These are phyloP conservation scores for Drosophila aff. DNA, from an alignment of 1,140 invertebrate genomes.

Conservation along the genomic window DNA sequence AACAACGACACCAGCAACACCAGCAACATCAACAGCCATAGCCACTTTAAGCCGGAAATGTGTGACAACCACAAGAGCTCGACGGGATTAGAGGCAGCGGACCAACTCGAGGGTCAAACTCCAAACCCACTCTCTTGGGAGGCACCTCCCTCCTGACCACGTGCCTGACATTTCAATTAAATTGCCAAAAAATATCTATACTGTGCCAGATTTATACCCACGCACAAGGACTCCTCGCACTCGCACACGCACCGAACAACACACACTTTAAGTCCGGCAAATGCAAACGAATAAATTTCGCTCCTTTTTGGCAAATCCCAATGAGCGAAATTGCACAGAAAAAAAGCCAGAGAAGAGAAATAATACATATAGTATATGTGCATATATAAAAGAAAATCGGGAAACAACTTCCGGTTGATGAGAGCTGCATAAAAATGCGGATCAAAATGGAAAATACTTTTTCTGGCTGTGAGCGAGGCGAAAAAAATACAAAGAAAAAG, in stretches of 20 bases:
- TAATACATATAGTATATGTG: slow-evolving; percentile 1
- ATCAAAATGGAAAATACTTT: slow-evolving; percentile 44
- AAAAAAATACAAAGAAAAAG: slow-evolving; percentile 1
- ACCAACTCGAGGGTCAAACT: slow-evolving; percentile 45
- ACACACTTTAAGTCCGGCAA: slow-evolving; percentile 34
- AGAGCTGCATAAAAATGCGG: slow-evolving; percentile 46
- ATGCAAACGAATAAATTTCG: slow-evolving; percentile 35
- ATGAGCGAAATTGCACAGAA: slow-evolving; percentile 13
- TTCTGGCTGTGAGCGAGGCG: not conserved
- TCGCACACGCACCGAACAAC: slow-evolving; percentile 20
- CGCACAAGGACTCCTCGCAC: not conserved
- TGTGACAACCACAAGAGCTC: slow-evolving; percentile 63
- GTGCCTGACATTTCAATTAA: slow-evolving; percentile 68
- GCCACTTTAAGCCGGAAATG: slow-evolving; percentile 68
- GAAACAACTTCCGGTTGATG: slow-evolving; percentile 50
- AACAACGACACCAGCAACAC: slow-evolving; percentile 20
- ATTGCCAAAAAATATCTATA: slow-evolving; percentile 57
- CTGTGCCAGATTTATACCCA: slow-evolving; percentile 34
- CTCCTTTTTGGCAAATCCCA: slow-evolving; percentile 22
- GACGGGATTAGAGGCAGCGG: slow-evolving; percentile 48
- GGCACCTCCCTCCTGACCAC: slow-evolving; percentile 26
- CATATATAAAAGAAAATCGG: slow-evolving; percentile 35
- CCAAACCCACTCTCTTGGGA: not conserved
- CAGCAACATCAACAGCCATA: slow-evolving; percentile 18
- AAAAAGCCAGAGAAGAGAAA: not conserved